These are phyloP conservation scores for Bedellia somnulentella DNA, from an alignment of 2,888 invertebrate genomes.

Conservation along the genomic window DNA sequence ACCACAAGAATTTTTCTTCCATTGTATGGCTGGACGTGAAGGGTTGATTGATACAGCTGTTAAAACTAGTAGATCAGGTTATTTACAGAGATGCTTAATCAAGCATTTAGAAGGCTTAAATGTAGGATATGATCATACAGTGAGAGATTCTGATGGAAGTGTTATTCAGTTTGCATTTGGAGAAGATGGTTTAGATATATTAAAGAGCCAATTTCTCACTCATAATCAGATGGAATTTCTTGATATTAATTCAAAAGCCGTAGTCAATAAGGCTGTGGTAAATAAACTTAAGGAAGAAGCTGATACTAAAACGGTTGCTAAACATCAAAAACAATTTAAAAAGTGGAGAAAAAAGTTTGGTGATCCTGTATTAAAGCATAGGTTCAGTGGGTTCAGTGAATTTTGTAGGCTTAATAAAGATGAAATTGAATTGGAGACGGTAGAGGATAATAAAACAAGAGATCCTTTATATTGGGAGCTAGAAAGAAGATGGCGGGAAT, in stretches of 20 bases:
- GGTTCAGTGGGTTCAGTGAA: slow-evolving; percentile 60
- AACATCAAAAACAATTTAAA: slow-evolving; percentile 59
- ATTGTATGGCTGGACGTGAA: slow-evolving; percentile 99
- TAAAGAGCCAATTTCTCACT: slow-evolving; percentile 82
- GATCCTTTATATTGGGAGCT: slow-evolving; percentile 62
- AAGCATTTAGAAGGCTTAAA: slow-evolving; percentile 97
- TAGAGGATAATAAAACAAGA: slow-evolving; percentile 58
- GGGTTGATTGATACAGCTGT: slow-evolving; percentile 99
- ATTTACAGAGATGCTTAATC: slow-evolving; percentile 93
- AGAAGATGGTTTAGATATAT: slow-evolving; percentile 90
- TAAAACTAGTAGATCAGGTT: slow-evolving; percentile 98
- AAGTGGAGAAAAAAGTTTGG: slow-evolving; percentile 66
- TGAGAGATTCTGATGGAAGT: slow-evolving; percentile 91
- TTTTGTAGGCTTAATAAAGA: slow-evolving; percentile 59
- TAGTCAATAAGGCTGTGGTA: slow-evolving; percentile 61
- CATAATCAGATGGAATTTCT: slow-evolving; percentile 77
- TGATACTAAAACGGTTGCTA: slow-evolving; percentile 47
- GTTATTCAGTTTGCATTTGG: slow-evolving; percentile 93
- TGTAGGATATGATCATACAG: slow-evolving; percentile 92
- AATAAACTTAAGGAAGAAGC: slow-evolving; percentile 60
- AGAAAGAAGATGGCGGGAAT: slow-evolving; percentile 67
- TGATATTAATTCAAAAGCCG: slow-evolving; percentile 73
- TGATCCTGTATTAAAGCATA: slow-evolving; percentile 33
- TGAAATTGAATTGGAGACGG: slow-evolving; percentile 41
- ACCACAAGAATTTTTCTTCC: slow-evolving; percentile 98